Base-by-base conservation (phyloP, 1,140 invertebrate genomes). In the Drosophila azteca region DNA sequence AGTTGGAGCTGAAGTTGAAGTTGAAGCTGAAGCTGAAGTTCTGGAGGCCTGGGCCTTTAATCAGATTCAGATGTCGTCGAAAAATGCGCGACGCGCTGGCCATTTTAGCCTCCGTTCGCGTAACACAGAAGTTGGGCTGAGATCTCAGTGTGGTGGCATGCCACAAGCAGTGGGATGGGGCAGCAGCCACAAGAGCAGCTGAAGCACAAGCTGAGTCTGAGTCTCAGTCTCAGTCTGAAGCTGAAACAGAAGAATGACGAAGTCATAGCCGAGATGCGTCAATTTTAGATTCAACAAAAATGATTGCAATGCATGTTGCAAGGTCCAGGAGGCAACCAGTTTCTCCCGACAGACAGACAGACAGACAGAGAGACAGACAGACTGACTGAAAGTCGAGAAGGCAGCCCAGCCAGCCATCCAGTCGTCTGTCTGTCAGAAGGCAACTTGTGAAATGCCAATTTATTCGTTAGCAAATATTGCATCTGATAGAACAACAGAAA, bases 381-480 rank as follows among this genome's bases (percentile, higher is more conserved):
- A 45, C 60, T 60, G 52, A 35, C 54, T 60, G 61, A 45, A 67
- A 72, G 63, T 15, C 50, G 49, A 49, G 39, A 31, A 59, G 46
- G 39, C 51, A 61, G 35, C 8, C 43, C 48, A 67, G 64, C 59
- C 55, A 53, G 68, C 69, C 65, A 68, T 29, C 46, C 75, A 84
- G 81, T 84, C 75, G 76, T 64, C 80, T 73, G 83, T 87, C 83
- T 88, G 83, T 87, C 83, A 87, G 84, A 66, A 39, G 76, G 79
- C 80, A 78, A 88, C 83, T 88, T 88, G 83, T 88, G 83, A 88
- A 88, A 88, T 88, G 83, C 83, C 83, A 88, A 88, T 88, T 88
- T 88, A 88, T 88, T 88, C 83, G 83, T 88, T 88, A 88, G 83
- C 83, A 88, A 88, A 88, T 88, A 88, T 88, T 88, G 83, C 83